Conservation (phyloP, 2,113 vertebrate genomes). For the Petroica traversi region DNA sequence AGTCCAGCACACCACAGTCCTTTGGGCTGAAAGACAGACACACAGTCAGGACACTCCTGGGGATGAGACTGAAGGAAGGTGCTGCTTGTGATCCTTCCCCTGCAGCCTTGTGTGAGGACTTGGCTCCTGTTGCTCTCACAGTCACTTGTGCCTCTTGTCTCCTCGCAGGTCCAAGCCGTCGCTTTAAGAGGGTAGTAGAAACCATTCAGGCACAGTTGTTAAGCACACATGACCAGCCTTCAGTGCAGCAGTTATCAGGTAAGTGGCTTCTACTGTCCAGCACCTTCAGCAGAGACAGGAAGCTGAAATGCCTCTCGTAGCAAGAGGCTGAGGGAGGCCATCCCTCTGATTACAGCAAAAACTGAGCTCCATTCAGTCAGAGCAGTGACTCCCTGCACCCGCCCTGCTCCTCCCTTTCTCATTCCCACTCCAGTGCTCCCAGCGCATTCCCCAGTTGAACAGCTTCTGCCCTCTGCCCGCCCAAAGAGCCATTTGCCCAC, state of each 20-base stretch:
- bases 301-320: constrained; percentile 31
- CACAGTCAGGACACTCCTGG: not conserved
- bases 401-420: constrained; percentile 32
- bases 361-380: constrained; percentile 11
- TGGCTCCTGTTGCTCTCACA: not conserved
- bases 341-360: constrained; percentile 21
- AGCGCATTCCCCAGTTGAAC: constrained; percentile 9
- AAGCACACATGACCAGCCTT: constrained; percentile 96
- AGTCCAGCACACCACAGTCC: not conserved
- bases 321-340: constrained; percentile 18
- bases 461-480: constrained; percentile 17
- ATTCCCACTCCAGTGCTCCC: constrained; percentile 41
- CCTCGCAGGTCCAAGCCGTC: constrained; percentile 90
- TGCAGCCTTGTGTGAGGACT: not conserved
- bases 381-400: constrained; percentile 19
- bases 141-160: not conserved
- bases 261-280: constrained; percentile 72
- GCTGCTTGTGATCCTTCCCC: not conserved
- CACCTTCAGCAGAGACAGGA: constrained; percentile 58
- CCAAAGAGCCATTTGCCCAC: constrained; percentile 68
- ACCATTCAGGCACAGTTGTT: constrained; percentile 98
- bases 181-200: constrained; percentile 99
- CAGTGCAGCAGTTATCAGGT: constrained; percentile 97
- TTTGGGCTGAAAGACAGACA: not conserved
- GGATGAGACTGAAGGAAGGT: not conserved